Percentiles rank a stretch among this genome's conserved stretches.
These are phyloP conservation scores for Stictocephala bisonia DNA, from an alignment of 2,888 invertebrate species.

Conservation along the genomic window DNA sequence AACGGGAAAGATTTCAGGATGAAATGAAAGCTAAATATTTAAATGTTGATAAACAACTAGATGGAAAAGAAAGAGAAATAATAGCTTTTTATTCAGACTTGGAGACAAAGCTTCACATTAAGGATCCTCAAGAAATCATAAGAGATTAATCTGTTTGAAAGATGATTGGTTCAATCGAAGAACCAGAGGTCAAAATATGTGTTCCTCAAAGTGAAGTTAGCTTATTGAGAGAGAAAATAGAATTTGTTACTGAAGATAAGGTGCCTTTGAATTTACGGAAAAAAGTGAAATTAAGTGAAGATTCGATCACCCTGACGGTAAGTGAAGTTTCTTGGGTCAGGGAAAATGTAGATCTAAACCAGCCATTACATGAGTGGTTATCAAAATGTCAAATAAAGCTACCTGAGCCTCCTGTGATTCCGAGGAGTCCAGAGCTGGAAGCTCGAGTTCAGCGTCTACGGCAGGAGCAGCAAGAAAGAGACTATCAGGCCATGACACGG, in stretches of 20 bases:
- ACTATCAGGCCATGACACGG: constrained; percentile 90
- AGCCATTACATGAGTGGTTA: constrained; percentile 73
- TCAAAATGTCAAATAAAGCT: constrained; percentile 74
- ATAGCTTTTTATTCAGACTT: constrained; percentile 79
- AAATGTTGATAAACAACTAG: constrained; percentile 81
- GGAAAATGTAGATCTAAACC: constrained; percentile 26
- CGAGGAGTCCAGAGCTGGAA: constrained; percentile 83
- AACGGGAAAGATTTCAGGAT: constrained; percentile 82
- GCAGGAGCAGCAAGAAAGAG: constrained; percentile 80
- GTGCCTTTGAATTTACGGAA: constrained; percentile 63
- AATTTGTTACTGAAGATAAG: constrained; percentile 63
- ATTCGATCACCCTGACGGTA: too few species aligned
- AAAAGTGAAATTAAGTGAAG: constrained; percentile 14
- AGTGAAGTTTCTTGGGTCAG: constrained; percentile 43
- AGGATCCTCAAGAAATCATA: constrained; percentile 51
- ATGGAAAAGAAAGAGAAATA: constrained; percentile 82
- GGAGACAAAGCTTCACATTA: constrained; percentile 76
- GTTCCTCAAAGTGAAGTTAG: constrained; percentile 71
- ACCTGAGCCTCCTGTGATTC: constrained; percentile 74
- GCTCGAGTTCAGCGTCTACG: constrained; percentile 82
- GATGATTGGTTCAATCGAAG: constrained; percentile 68
- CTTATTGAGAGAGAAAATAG: constrained; percentile 68
- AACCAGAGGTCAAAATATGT: constrained; percentile 73
- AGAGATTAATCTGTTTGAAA: constrained; percentile 16
- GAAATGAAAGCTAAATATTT: constrained; percentile 81